These are phyloP conservation scores for Lycocerus yunnanus DNA, from an alignment of 2,888 invertebrate genomes.

Conservation along the genomic window DNA sequence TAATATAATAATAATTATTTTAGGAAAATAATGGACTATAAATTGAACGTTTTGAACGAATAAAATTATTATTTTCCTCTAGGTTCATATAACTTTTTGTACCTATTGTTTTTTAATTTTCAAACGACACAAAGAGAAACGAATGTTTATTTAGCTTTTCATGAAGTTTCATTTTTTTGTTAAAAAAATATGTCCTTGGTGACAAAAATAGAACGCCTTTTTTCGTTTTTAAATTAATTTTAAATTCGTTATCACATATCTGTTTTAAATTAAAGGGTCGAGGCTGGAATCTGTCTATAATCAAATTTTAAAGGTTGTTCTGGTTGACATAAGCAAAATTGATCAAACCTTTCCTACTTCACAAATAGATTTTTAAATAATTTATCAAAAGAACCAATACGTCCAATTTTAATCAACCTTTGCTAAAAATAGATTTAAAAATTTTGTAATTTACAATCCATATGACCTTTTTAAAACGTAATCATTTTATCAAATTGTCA, in stretches of 20 bases:
- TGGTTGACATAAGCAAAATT: background rate
- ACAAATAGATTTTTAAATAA: background rate
- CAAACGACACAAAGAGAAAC: background rate
- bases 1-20: no score
- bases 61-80: background rate
- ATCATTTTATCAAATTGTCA: background rate
- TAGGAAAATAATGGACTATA: no score
- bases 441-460: background rate
- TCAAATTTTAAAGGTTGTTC: background rate
- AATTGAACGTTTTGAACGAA: background rate
- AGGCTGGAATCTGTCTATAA: background rate
- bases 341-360: background rate
- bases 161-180: background rate
- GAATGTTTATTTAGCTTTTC: background rate
- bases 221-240: background rate
- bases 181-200: background rate
- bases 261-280: background rate
- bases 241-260: background rate
- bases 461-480: background rate
- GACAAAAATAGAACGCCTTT: background rate
- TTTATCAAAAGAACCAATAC: background rate
- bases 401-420: background rate
- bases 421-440: background rate
- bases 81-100: background rate
- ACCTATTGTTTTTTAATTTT: background rate